Base-by-base conservation (phyloP, 2,113 vertebrate genomes). In the Cryptomyrus ogoouensis region DNA sequence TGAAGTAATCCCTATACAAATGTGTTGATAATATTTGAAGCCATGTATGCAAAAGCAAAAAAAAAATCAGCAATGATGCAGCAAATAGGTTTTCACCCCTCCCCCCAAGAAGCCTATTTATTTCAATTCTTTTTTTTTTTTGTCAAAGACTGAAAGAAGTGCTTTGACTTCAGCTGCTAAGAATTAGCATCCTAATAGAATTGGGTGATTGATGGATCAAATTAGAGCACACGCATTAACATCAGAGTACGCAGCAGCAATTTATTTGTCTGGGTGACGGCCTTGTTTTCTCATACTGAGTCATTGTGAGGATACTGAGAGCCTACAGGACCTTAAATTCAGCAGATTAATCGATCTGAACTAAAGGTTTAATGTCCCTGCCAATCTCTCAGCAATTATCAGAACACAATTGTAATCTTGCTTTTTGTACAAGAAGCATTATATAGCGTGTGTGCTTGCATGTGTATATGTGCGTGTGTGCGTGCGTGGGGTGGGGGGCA, bases 181-280 rank as follows among this genome's bases (percentile, higher is more conserved):
- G 62, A 74, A 90, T 88, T 77, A 88, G 85, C 85, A 88, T 88
- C 49, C 35, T 52, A 88, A 90, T 85, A 42, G 85, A 90, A 87
- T 80, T 62, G 46, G 31, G 62, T 77, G 89, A 90, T 90, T 90
- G 89, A 90, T 90, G 56, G 89, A 77, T 66, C 85, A 90, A 53
- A 88, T 90, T 90, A 90, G 62, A 77, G 62, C 47, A 49, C 42
- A n/a, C 13, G 19, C 53, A 58, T 62, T 35, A 39, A 77, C 85
- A 87, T 50, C 49, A 53, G 84, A 19, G 58, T 44, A 39, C 8
- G 52, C 46, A 13, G 39, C 62, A 80, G 84, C 35, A 66, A 88
- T 90, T 90, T 74, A 53, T 90, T 52, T 21, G 89, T 86, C 44
- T 62, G 80, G 77, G 50, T 85, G 77, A 87, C 46, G 66, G 58